phyloP scores from a whole-genome alignment of 2,888 invertebrate genomes.

The Pyrrhosoma nymphula region DNA sequence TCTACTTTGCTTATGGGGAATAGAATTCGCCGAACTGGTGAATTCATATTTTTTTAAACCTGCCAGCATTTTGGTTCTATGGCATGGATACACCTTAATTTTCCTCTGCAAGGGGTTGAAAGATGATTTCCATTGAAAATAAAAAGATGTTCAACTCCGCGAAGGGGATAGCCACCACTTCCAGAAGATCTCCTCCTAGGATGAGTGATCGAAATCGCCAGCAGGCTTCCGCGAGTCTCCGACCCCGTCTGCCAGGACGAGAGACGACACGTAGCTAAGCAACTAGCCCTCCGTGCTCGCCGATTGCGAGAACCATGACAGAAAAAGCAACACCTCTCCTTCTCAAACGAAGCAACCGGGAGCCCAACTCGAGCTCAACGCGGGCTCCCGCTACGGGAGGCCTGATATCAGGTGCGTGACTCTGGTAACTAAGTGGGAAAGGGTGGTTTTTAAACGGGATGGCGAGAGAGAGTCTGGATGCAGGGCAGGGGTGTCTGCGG shows the following conservation, averaged over 20 bases:
- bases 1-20: too few relatives aligned
- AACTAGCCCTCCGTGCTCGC: neutral
- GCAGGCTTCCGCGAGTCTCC: neutral
- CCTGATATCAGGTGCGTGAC: slow-evolving; percentile 56
- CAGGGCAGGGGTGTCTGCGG: neutral
- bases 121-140: neutral
- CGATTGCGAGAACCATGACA: neutral
- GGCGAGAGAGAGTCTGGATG: neutral
- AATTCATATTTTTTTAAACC: too few relatives aligned
- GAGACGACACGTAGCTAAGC: neutral
- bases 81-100: too few relatives aligned
- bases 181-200: neutral
- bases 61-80: too few relatives aligned
- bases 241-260: neutral
- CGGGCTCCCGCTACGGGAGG: slow-evolving; percentile 47
- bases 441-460: neutral
- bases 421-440: neutral
- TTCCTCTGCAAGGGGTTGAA: neutral
- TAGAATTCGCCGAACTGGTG: too few relatives aligned
- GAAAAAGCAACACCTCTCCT: neutral
- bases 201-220: neutral
- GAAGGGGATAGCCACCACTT: neutral
- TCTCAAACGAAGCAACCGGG: neutral
- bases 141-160: neutral
- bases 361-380: neutral